Evolutionary conservation across 2,797 vertebrate species (phyloP).

Genomic region (Lagodon rhomboides): DNA sequence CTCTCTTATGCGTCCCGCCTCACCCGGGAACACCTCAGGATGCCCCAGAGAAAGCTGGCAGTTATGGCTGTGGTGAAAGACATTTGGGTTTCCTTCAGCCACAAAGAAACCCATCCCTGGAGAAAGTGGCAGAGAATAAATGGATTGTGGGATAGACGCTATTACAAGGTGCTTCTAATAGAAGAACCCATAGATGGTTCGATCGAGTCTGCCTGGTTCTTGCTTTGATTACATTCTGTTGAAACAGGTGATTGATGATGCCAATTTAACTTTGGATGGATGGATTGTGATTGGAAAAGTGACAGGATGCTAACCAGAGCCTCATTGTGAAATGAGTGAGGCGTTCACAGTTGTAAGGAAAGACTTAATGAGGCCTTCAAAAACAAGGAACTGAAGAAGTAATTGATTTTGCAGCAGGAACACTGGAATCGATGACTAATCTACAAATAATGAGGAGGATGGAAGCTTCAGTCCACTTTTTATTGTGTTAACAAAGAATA

Average conservation of each 20-base stretch:
- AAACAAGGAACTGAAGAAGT: constrained; percentile 38
- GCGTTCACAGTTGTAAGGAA: neutral
- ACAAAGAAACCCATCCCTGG: neutral
- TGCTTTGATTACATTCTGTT: constrained; percentile 18
- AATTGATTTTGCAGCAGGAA: constrained; percentile 44
- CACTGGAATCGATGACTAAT: constrained; percentile 41
- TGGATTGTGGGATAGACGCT: neutral
- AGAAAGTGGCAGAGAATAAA: neutral
- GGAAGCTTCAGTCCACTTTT: neutral
- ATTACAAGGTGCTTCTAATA: constrained; percentile 8
- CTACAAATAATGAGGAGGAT: constrained; percentile 33
- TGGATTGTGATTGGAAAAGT: neutral
- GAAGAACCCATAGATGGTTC: constrained; percentile 1
- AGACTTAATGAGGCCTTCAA: constrained; percentile 28
- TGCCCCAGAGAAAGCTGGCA: neutral
- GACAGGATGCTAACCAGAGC: neutral
- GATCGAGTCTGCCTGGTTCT: neutral
- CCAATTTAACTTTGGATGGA: constrained; percentile 21
- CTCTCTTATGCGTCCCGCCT: no score
- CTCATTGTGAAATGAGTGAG: neutral
- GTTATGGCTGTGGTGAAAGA: neutral
- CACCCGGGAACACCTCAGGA: neutral
- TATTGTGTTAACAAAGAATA: constrained; percentile 8
- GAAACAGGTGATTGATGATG: constrained; percentile 13
- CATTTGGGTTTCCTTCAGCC: neutral